A percentile compares a stretch with the other conserved stretches of the same genome.
These are phyloP conservation scores for Plumapathes pennacea DNA, from an alignment of 92 coral and sea anemone species.

Conservation along the genomic window DNA sequence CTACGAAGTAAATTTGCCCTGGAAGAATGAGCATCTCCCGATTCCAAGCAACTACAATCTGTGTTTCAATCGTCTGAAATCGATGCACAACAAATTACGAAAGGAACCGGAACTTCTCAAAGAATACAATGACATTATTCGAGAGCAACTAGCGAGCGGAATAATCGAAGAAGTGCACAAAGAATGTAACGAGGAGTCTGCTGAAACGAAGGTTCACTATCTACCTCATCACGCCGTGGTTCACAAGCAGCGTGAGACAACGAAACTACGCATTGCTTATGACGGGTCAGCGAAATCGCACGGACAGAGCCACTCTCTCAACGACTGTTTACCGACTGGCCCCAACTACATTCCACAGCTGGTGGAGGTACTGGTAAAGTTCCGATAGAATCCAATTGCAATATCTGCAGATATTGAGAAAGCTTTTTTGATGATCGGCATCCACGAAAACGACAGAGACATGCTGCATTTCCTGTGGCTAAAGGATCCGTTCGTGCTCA, in stretches of 20 bases:
- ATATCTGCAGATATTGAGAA: constrained; percentile 55
- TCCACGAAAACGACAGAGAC: constrained; percentile 23
- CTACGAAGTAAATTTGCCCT: constrained; percentile 60
- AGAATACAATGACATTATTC: constrained; percentile 50
- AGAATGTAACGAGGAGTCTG: constrained; percentile 6
- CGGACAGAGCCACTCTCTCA: constrained; percentile 14
- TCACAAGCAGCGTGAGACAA: constrained; percentile 22
- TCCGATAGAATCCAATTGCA: constrained; percentile 10
- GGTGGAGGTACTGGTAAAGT: constrained; percentile 25
- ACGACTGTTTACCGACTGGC: constrained; percentile 54
- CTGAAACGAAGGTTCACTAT: constrained; percentile 4
- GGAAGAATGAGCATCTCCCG: constrained; percentile 41
- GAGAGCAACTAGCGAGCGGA: constrained; percentile 53
- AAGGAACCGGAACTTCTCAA: constrained; percentile 37
- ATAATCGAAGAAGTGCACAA: constrained; percentile 43
- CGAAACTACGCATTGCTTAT: constrained; percentile 45
- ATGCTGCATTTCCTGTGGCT: constrained; percentile 61
- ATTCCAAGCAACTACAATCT: constrained; percentile 35
- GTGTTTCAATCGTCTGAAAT: constrained; percentile 46
- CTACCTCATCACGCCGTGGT: constrained; percentile 23
- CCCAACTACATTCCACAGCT: constrained; percentile 41
- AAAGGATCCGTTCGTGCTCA: constrained; percentile 10
- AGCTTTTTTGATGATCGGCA: constrained; percentile 37
- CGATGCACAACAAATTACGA: constrained; percentile 40
- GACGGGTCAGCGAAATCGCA: constrained; percentile 39